These are phyloP conservation scores for Chlorops oryzae DNA, from an alignment of 1,140 invertebrate genomes.

Conservation along the genomic window DNA sequence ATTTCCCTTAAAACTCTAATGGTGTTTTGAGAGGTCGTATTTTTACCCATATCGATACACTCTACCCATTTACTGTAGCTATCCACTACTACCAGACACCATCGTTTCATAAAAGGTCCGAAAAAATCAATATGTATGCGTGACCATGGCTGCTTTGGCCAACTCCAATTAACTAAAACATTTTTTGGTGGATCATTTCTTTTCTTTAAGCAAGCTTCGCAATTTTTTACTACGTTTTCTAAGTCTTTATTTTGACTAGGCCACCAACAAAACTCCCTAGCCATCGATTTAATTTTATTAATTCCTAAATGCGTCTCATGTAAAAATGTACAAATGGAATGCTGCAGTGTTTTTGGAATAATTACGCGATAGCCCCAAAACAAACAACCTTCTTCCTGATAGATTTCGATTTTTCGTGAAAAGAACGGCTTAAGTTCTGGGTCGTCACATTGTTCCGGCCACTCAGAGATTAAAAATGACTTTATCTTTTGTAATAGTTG, in stretches of 20 bases:
- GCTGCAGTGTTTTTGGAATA: background rate
- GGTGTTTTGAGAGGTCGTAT: background rate
- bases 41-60: background rate
- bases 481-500: background rate
- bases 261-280: background rate
- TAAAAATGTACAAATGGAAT: background rate
- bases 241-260: background rate
- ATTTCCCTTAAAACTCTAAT: slow-evolving; percentile 2
- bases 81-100: background rate
- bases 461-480: background rate
- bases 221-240: background rate
- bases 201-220: background rate
- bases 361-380: background rate
- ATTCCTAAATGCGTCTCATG: background rate
- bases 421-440: background rate
- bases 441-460: background rate
- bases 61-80: background rate
- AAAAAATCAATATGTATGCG: background rate
- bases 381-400: background rate
- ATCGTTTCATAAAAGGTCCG: background rate
- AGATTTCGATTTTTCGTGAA: background rate
- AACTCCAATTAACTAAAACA: background rate
- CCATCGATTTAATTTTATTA: background rate
- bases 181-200: background rate
- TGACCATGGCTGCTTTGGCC: background rate